Conservation (phyloP, 2,113 vertebrate species). For the Meleagris gallopavo region DNA sequence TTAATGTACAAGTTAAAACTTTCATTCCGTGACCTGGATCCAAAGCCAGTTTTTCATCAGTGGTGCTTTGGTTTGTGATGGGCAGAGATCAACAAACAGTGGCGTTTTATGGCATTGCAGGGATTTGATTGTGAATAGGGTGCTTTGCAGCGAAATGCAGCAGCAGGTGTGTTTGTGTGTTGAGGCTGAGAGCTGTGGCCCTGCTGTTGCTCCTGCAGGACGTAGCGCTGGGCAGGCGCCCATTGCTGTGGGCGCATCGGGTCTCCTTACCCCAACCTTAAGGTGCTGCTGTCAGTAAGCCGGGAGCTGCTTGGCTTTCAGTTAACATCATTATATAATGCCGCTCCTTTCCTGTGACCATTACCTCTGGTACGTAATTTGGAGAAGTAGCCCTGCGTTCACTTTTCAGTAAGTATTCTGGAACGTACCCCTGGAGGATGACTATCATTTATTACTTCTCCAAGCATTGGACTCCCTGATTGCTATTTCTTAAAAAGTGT, state of each 20-base stretch:
- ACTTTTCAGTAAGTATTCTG: slow-evolving; percentile 53
- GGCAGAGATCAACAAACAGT: not conserved
- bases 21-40: not conserved
- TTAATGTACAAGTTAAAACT: not conserved
- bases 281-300: not conserved
- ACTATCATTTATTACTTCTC: slow-evolving; percentile 39
- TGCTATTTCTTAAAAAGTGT: slow-evolving; percentile 10
- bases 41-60: not conserved
- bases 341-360: slow-evolving; percentile 31
- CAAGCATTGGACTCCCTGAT: not conserved
- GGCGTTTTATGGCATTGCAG: not conserved
- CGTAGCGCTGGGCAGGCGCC: fast-evolving
- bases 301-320: slow-evolving; percentile 29
- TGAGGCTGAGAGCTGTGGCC: fast-evolving
- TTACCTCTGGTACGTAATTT: slow-evolving; percentile 18
- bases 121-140: not conserved
- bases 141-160: not conserved
- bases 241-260: fast-evolving
- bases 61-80: not conserved
- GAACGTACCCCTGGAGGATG: slow-evolving; percentile 5
- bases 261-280: slow-evolving; percentile 49
- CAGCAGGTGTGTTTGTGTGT: fast-evolving
- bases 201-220: too few species aligned
- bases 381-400: slow-evolving; percentile 62
- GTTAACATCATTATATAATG: slow-evolving; percentile 27